Evolutionary conservation across 2,797 vertebrate species (phyloP), one percentile per base, ranked within the genome.

Genomic region (Enteromius treurensis): DNA sequence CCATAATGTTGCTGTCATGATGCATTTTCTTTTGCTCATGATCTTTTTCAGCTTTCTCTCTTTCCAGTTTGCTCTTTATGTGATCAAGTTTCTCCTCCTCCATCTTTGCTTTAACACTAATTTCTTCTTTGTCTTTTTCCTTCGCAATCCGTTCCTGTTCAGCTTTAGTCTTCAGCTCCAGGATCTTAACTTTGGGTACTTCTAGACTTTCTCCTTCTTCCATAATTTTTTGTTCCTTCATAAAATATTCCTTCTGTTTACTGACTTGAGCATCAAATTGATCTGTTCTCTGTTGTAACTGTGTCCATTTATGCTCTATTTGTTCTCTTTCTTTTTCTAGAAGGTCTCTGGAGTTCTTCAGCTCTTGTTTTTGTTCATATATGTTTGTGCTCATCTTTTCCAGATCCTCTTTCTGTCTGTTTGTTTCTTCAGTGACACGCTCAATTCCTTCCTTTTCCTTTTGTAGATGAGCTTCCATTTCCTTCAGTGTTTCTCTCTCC

Each of bases 161-260:
- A 21, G 3, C 40, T 77, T 64, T 64, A 26, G 26, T 45, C 9
- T 77, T 77, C 1, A 77, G 0, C 3, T 77, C 58, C n/a, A 4
- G 21, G 0, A 64, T 64, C 23, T 77, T 15, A 0, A 4, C 9
- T 77, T 64, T 77, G 37, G 0, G 42, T 42, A 11, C 42, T 29
- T 75, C 40, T 11, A 85, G 19, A 69, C 17, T 0, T 47, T 85
- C 8, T 62, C 58, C 40, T 60, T 77, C 34, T 32, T 85, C 29
- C 21, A 70, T 70, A 5, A 19, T n/a, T 0, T 15, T 21, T 26
- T 26, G 34, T 21, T 51, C 4, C 2, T 0, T 32, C 3, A 29
- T 15, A 7, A 21, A 1, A 1, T 77, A 17, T 34, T 77, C 53
- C 19, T 23, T 81, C n/a, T 81, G 10, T 65, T 68, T 47, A 5